These are phyloP conservation scores for Pachyuromys duprasi DNA, from an alignment of 2,797 vertebrate genomes.

Conservation along the genomic window DNA sequence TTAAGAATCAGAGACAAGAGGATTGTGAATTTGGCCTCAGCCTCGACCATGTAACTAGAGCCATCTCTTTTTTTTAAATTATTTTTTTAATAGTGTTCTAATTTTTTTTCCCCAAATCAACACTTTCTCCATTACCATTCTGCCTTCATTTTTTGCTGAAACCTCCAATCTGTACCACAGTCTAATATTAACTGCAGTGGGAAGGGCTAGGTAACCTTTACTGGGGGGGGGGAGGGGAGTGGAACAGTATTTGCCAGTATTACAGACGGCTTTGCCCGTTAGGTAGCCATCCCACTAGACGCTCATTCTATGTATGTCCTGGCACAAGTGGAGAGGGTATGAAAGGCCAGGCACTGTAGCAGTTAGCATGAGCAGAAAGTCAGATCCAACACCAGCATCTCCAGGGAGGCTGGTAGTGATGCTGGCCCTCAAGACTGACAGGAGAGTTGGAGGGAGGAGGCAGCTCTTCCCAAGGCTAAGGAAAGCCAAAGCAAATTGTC, in stretches of 20 bases:
- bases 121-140: background rate
- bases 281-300: background rate
- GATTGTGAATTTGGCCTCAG: background rate
- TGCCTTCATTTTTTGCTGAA: background rate
- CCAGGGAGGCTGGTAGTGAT: background rate
- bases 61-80: background rate
- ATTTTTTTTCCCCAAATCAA: background rate
- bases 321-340: background rate
- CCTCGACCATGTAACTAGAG: background rate
- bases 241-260: background rate
- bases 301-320: background rate
- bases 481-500: background rate
- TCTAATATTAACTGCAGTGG: background rate
- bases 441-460: background rate
- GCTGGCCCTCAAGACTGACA: background rate
- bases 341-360: background rate
- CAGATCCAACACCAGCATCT: background rate
- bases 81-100: background rate
- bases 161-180: background rate
- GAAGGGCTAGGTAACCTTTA: background rate
- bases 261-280: no score
- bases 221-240: no score
- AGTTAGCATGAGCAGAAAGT: background rate
- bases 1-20: background rate
- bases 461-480: background rate